These are phyloP conservation scores for Aphidius ervi DNA, from an alignment of 1,140 invertebrate genomes.

Conservation along the genomic window DNA sequence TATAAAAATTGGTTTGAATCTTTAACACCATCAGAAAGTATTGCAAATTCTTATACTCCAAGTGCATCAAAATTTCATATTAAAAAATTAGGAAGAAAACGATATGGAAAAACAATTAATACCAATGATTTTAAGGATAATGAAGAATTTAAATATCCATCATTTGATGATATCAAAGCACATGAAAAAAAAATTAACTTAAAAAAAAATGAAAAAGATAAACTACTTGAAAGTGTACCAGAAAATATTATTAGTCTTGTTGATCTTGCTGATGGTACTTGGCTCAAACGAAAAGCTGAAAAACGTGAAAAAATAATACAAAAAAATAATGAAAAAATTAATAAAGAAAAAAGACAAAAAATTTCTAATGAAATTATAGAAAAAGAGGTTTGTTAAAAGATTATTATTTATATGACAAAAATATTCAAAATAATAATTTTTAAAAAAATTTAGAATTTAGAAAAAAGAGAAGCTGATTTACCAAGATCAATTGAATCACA, in stretches of 20 bases:
- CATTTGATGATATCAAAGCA: slow-evolving; percentile 36
- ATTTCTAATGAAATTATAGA: slow-evolving; percentile 7
- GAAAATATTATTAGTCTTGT: slow-evolving; percentile 34
- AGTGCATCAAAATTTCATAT: slow-evolving; percentile 52
- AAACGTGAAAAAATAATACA: slow-evolving; percentile 9
- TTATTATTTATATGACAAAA: slow-evolving; percentile 13
- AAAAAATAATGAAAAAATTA: slow-evolving; percentile 19
- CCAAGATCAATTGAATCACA: slow-evolving; percentile 48
- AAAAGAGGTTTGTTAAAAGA: background rate
- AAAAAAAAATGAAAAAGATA: slow-evolving; percentile 15
- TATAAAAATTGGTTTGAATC: slow-evolving; percentile 56
- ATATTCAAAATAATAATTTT: slow-evolving; percentile 10
- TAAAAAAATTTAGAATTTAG: slow-evolving; percentile 22
- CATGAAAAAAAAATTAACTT: slow-evolving; percentile 30
- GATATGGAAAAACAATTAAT: slow-evolving; percentile 34
- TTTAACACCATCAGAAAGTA: slow-evolving; percentile 62
- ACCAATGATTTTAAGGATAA: slow-evolving; percentile 32
- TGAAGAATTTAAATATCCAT: slow-evolving; percentile 51
- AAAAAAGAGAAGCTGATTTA: slow-evolving; percentile 37
- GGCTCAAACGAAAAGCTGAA: slow-evolving; percentile 20
- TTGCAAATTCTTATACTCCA: slow-evolving; percentile 60
- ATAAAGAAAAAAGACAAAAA: background rate
- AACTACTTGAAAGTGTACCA: slow-evolving; percentile 6
- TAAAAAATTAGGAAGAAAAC: slow-evolving; percentile 47
- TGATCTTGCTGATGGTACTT: slow-evolving; percentile 33